Evolutionary conservation across 1,140 invertebrate genomes (phyloP).

Genomic region (Tigriopus japonicus): DNA sequence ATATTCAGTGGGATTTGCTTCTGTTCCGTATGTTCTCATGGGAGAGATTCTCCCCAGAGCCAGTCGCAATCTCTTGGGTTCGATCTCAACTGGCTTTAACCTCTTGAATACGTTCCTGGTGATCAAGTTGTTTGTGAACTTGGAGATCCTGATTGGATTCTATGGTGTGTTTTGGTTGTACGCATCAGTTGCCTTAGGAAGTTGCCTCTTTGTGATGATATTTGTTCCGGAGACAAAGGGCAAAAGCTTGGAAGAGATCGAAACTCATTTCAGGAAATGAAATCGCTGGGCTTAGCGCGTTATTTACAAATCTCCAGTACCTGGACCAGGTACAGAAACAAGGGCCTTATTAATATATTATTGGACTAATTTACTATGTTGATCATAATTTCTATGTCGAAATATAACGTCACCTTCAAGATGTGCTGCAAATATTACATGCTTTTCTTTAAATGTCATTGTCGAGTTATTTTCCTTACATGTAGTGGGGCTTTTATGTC

Average conservation of each 20-base stretch:
- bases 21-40: conserved; percentile 45
- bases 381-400: too few relatives aligned
- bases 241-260: conserved; percentile 52
- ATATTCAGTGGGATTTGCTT: conserved; percentile 30
- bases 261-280: conserved; percentile 23
- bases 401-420: too few relatives aligned
- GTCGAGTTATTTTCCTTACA: too few relatives aligned
- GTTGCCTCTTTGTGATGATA: conserved; percentile 39
- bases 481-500: too few relatives aligned
- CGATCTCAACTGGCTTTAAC: conserved; percentile 28
- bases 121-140: conserved; percentile 28
- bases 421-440: too few relatives aligned
- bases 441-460: too few relatives aligned
- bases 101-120: conserved; percentile 35
- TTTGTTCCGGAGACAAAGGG: conserved; percentile 63
- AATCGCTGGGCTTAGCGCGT: too few relatives aligned
- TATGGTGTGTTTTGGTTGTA: conserved; percentile 34
- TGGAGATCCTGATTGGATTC: conserved; percentile 21
- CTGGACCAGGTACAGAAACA: too few relatives aligned
- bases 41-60: conserved; percentile 38
- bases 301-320: too few relatives aligned
- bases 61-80: conserved; percentile 29
- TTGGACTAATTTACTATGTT: too few relatives aligned
- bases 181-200: conserved; percentile 33
- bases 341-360: too few relatives aligned